Conservation (phyloP, 2,113 vertebrate species). For the Chrysochloris asiatica region DNA sequence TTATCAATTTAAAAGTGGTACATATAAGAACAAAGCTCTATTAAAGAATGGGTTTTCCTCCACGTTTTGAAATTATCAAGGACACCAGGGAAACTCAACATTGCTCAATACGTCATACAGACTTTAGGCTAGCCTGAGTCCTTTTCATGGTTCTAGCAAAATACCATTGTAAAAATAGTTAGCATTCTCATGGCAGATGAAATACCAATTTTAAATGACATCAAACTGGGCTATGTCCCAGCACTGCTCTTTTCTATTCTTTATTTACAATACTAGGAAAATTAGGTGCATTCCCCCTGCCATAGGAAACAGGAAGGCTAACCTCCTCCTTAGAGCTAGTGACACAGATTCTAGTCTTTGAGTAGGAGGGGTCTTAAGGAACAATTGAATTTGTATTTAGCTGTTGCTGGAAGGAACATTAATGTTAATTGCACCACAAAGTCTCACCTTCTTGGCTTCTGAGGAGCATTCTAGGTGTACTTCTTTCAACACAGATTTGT, state of each 20-base stretch:
- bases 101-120: neutral
- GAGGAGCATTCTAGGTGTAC: too few species aligned
- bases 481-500: too few species aligned
- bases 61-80: neutral
- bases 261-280: conserved; percentile 3
- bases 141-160: neutral
- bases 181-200: neutral
- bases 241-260: neutral
- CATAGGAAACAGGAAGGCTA: conserved; percentile 1
- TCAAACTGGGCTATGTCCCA: neutral
- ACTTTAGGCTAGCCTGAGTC: neutral
- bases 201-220: neutral
- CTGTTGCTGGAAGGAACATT: conserved; percentile 13
- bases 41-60: conserved; percentile 29
- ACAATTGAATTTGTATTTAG: conserved; percentile 8
- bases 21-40: neutral
- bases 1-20: neutral
- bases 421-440: conserved; percentile 1
- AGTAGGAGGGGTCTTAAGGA: neutral
- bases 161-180: neutral
- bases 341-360: neutral
- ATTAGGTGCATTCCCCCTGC: neutral
- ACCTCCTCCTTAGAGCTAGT: neutral
- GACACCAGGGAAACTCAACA: neutral
- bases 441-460: too few species aligned